phyloP scores from a whole-genome alignment of 2,797 vertebrate genomes.

The Cyclura pinguis region DNA sequence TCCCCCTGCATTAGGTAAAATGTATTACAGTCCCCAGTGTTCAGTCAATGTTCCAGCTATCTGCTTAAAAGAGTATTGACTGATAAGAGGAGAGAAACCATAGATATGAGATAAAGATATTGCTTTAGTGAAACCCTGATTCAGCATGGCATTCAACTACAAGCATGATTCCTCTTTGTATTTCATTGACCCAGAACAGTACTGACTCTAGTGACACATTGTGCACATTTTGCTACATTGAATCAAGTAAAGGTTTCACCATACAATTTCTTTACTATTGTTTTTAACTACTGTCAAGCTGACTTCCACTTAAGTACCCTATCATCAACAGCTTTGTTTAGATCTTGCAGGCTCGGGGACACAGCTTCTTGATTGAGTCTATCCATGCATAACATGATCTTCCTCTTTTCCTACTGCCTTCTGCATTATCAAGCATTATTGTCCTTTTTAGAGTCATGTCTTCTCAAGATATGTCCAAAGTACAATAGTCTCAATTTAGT shows the following conservation, averaged over 20 bases:
- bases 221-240: not conserved
- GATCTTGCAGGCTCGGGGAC: too few species aligned
- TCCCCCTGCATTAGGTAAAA: conserved; percentile 30
- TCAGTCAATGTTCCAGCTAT: not conserved
- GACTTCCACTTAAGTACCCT: too few species aligned
- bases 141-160: conserved; percentile 25
- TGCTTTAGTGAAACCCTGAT: conserved; percentile 5
- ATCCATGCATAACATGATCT: too few species aligned
- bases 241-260: not conserved
- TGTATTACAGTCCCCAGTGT: not conserved
- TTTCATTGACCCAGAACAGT: conserved; percentile 1
- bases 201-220: not conserved
- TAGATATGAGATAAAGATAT: conserved; percentile 11
- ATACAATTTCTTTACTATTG: not conserved
- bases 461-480: too few species aligned
- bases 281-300: too few species aligned
- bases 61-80: conserved; percentile 26
- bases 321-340: too few species aligned
- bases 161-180: conserved; percentile 4
- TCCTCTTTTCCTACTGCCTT: too few species aligned
- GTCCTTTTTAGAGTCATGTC: too few species aligned
- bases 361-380: too few species aligned
- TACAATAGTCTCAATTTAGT: too few species aligned
- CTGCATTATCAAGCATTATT: too few species aligned
- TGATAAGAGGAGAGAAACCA: conserved; percentile 3